Evolutionary conservation across 2,888 invertebrate species (phyloP).

Genomic region (Cerastis leucographa): DNA sequence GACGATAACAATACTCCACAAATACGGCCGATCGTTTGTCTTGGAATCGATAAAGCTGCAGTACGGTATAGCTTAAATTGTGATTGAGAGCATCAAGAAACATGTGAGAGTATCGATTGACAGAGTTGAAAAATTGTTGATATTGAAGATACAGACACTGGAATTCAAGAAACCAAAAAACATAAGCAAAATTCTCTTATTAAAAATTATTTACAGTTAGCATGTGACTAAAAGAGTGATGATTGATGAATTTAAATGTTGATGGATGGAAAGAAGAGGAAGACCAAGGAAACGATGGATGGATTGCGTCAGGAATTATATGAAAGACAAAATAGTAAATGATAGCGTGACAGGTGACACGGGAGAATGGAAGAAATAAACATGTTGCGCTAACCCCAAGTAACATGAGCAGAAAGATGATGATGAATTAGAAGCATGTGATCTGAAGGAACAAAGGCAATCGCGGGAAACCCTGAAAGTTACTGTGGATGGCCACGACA

Average conservation of each 20-base stretch:
- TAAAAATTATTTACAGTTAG: background rate
- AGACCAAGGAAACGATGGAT: too few species aligned
- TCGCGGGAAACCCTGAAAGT: background rate
- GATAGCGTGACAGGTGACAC: too few species aligned
- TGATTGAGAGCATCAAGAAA: background rate
- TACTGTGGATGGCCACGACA: background rate
- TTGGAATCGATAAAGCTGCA: constrained; percentile 37
- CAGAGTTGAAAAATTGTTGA: background rate
- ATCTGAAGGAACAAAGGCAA: background rate
- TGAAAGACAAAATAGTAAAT: too few species aligned
- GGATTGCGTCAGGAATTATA: too few species aligned
- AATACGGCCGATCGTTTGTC: constrained; percentile 33
- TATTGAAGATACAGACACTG: background rate
- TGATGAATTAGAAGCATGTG: background rate
- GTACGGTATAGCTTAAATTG: constrained; percentile 10
- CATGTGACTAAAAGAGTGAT: background rate
- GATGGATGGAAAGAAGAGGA: too few species aligned
- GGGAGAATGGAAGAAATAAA: too few species aligned
- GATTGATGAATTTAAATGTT: too few species aligned
- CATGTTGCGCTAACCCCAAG: too few species aligned
- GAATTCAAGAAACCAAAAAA: too few species aligned
- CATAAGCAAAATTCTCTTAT: background rate
- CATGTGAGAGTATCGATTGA: constrained; percentile 3
- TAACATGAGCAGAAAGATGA: too few species aligned
- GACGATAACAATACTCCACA: constrained; percentile 37